These are phyloP conservation scores for Polietes domitor DNA, from an alignment of 2,888 invertebrate genomes.

Conservation along the genomic window DNA sequence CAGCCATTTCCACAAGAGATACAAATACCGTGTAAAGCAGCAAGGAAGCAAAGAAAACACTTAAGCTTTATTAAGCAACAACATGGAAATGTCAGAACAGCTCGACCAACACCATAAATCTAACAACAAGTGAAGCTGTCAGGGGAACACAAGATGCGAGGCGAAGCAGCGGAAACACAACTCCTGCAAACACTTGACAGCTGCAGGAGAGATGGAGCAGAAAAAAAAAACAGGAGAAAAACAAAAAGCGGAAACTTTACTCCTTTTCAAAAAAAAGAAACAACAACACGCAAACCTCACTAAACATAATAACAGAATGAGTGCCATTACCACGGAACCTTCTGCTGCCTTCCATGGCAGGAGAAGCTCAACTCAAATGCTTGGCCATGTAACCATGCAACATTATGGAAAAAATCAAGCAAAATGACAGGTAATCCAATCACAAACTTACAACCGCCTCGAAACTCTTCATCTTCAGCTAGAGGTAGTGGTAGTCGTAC, in stretches of 20 bases:
- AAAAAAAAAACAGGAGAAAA: background rate
- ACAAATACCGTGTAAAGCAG: conserved; percentile 5
- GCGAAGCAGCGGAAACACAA: background rate
- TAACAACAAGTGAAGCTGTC: conserved; percentile 59
- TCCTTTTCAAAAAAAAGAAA: no score
- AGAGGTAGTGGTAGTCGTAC: background rate
- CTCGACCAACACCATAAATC: conserved; percentile 65
- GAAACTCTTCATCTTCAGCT: background rate
- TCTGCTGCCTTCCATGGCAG: no score
- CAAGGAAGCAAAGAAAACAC: conserved; percentile 14
- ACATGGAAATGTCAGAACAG: conserved; percentile 56
- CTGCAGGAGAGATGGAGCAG: background rate
- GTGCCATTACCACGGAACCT: background rate
- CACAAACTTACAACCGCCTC: conserved; percentile 42
- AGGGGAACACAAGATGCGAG: conserved; percentile 39
- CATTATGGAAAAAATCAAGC: conserved; percentile 16
- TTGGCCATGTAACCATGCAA: background rate
- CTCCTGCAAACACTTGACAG: conserved; percentile 27
- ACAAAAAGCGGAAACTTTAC: background rate
- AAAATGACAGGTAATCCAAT: conserved; percentile 61
- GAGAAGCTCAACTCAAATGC: background rate
- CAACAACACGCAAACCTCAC: conserved; percentile 1
- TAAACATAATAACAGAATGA: conserved; percentile 2
- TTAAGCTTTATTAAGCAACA: conserved; percentile 44
- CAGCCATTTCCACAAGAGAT: background rate